phyloP scores from a whole-genome alignment of 2,113 vertebrate species.

The Suricata suricatta region DNA sequence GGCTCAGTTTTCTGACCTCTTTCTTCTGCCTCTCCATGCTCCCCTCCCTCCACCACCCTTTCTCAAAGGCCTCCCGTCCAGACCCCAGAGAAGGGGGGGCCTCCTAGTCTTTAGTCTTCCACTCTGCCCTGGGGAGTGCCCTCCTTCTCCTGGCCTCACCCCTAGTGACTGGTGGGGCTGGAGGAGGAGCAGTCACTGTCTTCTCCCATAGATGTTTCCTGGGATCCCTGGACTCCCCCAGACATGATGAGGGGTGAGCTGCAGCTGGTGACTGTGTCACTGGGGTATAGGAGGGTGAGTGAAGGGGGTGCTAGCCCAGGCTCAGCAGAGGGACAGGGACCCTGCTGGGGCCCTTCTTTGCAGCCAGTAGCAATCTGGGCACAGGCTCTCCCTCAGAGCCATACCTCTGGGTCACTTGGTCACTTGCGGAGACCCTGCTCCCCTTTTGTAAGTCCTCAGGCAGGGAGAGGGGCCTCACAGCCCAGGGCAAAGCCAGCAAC shows the following conservation, averaged over 20 bases:
- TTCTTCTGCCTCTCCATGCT: neutral
- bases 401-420: neutral
- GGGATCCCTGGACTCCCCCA: neutral
- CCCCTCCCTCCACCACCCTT: neutral
- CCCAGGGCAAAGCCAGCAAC: slow-evolving; percentile 71
- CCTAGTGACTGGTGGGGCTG: neutral
- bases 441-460: neutral
- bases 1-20: neutral
- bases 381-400: neutral
- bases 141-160: neutral
- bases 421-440: neutral
- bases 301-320: neutral
- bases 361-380: neutral
- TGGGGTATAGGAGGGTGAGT: neutral
- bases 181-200: neutral
- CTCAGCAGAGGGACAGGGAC: neutral
- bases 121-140: neutral
- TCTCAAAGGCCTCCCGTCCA: neutral
- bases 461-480: neutral
- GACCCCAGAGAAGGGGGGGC: neutral
- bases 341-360: neutral
- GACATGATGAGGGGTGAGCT: neutral
- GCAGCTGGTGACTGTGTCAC: neutral
- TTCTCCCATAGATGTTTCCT: neutral
- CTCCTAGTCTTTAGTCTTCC: slow-evolving; percentile 55